These are phyloP conservation scores for cattle (Bos taurus) DNA, from an alignment of 2,113 vertebrate genomes.

Conservation along the genomic window ARS-UCD2.0 NC_037328.1:72291001-72291500, in stretches of 20 bases:
- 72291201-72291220: constrained; percentile 4
- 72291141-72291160: not conserved
- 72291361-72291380: not conserved
- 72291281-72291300: not conserved
- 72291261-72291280: constrained; percentile 27
- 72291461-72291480: not conserved
- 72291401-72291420: not conserved
- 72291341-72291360: not conserved
- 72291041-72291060: not conserved
- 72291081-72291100: not conserved
- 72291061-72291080: not conserved
- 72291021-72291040: not conserved
- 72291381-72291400: not conserved
- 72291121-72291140: not conserved
- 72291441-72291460: not conserved
- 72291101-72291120: not conserved
- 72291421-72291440: not conserved
- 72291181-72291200: not conserved
- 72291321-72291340: not conserved
- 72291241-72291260: not conserved
- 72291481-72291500: not conserved
- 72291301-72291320: not conserved
- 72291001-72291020: constrained; percentile 32
- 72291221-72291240: not conserved
- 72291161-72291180: not conserved